Base-by-base conservation (phyloP, 2,888 invertebrate genomes). In the Polydesmus complanatus region DNA sequence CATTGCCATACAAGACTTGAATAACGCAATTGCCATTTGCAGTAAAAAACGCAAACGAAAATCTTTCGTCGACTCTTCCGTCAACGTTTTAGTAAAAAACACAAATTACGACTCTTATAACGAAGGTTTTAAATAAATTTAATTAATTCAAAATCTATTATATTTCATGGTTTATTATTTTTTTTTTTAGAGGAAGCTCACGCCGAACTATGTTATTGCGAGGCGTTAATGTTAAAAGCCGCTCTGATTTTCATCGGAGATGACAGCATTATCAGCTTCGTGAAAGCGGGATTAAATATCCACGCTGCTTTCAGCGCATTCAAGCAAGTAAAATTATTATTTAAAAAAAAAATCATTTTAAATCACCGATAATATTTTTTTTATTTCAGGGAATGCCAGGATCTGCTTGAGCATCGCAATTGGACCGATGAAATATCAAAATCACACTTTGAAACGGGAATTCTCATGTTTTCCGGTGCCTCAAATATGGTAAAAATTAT, bases 191-290 rank as follows among this genome's bases (percentile, higher is more conserved):
- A 71, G 70, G 90, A 95, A 75, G 85, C 90, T 19, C 96, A 97
- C 75, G 95, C 96, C 0, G 96, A 97, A 72, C 77, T 97, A 47
- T 93, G 94, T 73, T 88, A 89, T 73, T 95, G 96, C 0, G 96
- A 97, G 74, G 85, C 88, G 27, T 78, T 94, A 54, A 78, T 97
- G 56, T 78, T 95, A 62, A 84, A 88, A 70, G 89, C 95, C 0
- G 81, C 93, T 71, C 80, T 97, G 65, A 89, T 90, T 19, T 90
- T 95, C 71, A 84, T 95, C 70, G 93, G 94, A 70, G 95, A 96
- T 70, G 95, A 97, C 73, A 94, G 89, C 65, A 78, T 96, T 63
- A 81, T 89, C 58, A 91, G 89, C 70, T 86, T 96, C 69, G 85
- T 97, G 64, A 89, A 87, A 72, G 95, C 93, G 65, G 92, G 94